A percentile compares a stretch with the other conserved stretches of the same genome.
phyloP scores from a whole-genome alignment of 2,113 vertebrate species.

The Antigone vipio region DNA sequence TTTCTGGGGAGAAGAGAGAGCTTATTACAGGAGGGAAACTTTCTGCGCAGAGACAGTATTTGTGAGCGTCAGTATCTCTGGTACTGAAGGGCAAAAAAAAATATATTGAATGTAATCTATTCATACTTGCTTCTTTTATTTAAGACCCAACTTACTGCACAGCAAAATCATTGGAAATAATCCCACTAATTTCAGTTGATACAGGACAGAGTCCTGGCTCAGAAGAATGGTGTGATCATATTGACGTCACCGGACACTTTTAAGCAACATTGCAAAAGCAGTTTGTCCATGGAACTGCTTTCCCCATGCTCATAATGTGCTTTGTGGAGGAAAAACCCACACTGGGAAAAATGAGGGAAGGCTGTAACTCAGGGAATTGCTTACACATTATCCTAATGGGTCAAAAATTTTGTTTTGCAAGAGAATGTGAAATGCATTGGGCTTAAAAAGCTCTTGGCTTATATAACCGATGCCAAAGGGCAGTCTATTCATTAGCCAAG shows the following conservation, averaged over 20 bases:
- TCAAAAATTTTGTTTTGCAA: constrained; percentile 1
- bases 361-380: background rate
- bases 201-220: background rate
- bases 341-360: background rate
- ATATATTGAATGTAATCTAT: background rate
- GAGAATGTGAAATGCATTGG: constrained; percentile 12
- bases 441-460: constrained; percentile 17
- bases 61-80: background rate
- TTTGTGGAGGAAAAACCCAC: background rate
- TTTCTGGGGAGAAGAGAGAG: background rate
- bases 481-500: constrained; percentile 28
- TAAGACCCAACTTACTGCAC: background rate
- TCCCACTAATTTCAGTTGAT: background rate
- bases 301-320: background rate
- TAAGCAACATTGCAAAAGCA: background rate
- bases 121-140: background rate
- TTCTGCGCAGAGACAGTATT: background rate
- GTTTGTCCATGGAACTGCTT: background rate
- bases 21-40: background rate
- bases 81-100: background rate
- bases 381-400: background rate
- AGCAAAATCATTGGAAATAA: background rate
- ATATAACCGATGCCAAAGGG: constrained; percentile 47
- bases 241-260: background rate
- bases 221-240: background rate